Conservation (phyloP, 1,140 invertebrate species). For the Lerema accius region DNA sequence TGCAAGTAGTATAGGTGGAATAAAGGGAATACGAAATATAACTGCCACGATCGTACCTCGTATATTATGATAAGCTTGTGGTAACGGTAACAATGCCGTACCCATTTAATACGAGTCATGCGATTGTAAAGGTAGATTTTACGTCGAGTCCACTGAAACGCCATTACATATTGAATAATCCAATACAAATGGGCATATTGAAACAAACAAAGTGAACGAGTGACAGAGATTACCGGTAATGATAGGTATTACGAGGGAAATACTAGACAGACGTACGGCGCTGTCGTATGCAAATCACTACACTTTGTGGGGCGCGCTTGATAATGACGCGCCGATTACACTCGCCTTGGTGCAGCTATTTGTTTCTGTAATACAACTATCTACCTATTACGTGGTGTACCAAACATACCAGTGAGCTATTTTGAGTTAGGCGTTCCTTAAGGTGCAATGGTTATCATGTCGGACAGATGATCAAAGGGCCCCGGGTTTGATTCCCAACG, state of each 20-base stretch:
- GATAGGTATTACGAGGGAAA: slow-evolving; percentile 44
- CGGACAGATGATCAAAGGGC: too few species aligned
- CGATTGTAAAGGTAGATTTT: slow-evolving; percentile 1
- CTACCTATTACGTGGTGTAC: neutral
- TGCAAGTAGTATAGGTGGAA: neutral
- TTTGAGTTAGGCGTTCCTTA: too few species aligned
- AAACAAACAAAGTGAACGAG: slow-evolving; percentile 34
- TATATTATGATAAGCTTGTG: neutral
- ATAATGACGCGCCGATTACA: slow-evolving; percentile 40
- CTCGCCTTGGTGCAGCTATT: slow-evolving; percentile 12
- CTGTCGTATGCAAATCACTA: slow-evolving; percentile 54
- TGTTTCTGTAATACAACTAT: neutral
- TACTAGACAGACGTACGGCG: slow-evolving; percentile 40
- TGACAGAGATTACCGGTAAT: slow-evolving; percentile 44
- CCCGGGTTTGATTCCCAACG: too few species aligned
- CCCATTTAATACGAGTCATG: slow-evolving; percentile 1
- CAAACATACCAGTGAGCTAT: neutral
- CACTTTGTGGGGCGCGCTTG: slow-evolving; percentile 49
- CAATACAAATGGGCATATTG: slow-evolving; percentile 34
- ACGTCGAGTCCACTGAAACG: neutral
- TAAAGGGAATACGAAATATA: neutral
- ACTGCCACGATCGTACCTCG: neutral
- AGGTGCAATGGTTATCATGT: too few species aligned
- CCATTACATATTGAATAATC: slow-evolving; percentile 22
- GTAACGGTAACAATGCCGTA: neutral